phyloP scores from a whole-genome alignment of 2,888 invertebrate species.

The Melanostoma mellinum region DNA sequence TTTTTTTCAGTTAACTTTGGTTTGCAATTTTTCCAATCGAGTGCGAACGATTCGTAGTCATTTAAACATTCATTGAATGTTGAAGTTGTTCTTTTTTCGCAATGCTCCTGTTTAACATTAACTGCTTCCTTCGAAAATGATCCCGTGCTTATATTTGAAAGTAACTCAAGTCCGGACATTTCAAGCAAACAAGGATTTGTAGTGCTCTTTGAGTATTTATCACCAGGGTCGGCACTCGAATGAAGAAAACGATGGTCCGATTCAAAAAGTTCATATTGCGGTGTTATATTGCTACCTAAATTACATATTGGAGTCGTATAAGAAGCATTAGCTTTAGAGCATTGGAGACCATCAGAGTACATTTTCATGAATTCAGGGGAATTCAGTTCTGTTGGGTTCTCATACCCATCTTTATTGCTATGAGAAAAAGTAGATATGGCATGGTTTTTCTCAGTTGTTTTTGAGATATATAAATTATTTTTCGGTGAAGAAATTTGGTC shows the following conservation, averaged over 20 bases:
- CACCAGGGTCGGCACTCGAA: conserved; percentile 3
- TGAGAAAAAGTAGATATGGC: conserved; percentile 3
- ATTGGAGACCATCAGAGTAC: background rate
- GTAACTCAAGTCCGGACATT: conserved; percentile 90
- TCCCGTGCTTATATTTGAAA: conserved; percentile 90
- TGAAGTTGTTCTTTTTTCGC: conserved; percentile 28
- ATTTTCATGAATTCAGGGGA: conserved; percentile 21
- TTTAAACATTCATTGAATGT: background rate
- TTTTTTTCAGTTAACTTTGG: conserved; percentile 28
- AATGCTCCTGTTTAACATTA: conserved; percentile 42
- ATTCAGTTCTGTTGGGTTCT: conserved; percentile 23
- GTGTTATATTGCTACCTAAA: no score
- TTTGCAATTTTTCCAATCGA: conserved; percentile 73
- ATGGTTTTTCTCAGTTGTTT: conserved; percentile 19
- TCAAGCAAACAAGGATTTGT: conserved; percentile 83
- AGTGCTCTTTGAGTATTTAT: conserved; percentile 22
- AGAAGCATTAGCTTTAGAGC: conserved; percentile 11
- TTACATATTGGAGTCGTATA: no score
- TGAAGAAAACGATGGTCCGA: background rate
- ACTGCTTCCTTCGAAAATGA: conserved; percentile 41
- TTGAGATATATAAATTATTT: background rate
- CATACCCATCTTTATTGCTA: conserved; percentile 4
- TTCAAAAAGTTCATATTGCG: no score
- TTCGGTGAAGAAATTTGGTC: conserved; percentile 77
- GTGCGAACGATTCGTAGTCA: conserved; percentile 12